These are phyloP conservation scores for Apodemus speciosus DNA, from an alignment of 2,113 vertebrate species.

Conservation along the genomic window DNA sequence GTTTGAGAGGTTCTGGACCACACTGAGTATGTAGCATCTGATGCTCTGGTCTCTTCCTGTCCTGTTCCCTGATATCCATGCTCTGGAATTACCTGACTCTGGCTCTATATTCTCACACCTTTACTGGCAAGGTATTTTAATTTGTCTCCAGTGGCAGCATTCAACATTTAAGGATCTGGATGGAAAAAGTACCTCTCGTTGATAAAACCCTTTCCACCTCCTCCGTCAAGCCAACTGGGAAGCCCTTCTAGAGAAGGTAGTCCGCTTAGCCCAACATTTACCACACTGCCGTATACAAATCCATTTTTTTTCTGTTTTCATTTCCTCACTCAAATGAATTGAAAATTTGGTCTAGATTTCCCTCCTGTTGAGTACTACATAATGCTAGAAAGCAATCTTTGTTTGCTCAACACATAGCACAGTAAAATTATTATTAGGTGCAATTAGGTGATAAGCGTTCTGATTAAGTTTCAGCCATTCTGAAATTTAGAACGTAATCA, in stretches of 20 bases:
- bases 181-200: not conserved
- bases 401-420: not conserved
- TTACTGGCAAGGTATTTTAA: not conserved
- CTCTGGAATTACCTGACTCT: not conserved
- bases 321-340: not conserved
- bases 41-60: not conserved
- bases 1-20: not conserved
- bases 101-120: constrained; percentile 41
- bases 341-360: not conserved
- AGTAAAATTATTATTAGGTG: not conserved
- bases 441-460: not conserved
- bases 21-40: not conserved
- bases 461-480: not conserved
- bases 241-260: not conserved
- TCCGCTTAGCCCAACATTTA: constrained; percentile 17
- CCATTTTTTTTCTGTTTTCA: not conserved
- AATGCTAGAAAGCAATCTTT: constrained; percentile 38
- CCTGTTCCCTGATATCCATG: not conserved
- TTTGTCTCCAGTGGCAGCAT: constrained; percentile 19
- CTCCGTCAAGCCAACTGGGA: constrained; percentile 8
- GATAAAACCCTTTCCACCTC: not conserved
- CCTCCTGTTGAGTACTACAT: constrained; percentile 20
- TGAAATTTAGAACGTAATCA: constrained; percentile 39
- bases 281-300: not conserved
- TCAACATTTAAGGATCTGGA: constrained; percentile 44